Evolutionary conservation across 2,888 invertebrate genomes (phyloP).

Genomic region (Pardosa pseudoannulata): DNA sequence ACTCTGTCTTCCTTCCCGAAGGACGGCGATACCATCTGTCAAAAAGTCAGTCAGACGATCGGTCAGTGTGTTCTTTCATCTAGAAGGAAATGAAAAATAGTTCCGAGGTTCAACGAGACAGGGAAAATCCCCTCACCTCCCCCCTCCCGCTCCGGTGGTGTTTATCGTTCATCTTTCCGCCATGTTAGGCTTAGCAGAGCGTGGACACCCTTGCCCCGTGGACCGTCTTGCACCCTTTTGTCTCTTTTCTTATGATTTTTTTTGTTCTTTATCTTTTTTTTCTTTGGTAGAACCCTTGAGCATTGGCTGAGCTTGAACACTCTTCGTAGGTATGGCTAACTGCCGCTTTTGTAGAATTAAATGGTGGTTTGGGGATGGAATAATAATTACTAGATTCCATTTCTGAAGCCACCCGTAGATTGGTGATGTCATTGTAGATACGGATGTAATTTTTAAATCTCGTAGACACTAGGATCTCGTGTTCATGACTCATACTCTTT

Average conservation of each 20-base stretch:
- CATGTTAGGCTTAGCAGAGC: constrained; percentile 50
- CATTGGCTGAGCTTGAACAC: neutral
- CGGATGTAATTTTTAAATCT: neutral
- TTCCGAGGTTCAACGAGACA: constrained; percentile 52
- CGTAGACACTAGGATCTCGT: no score
- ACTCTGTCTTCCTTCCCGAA: constrained; percentile 8
- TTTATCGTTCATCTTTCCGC: constrained; percentile 72
- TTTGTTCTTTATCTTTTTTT: neutral
- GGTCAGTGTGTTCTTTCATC: constrained; percentile 60
- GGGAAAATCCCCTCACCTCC: constrained; percentile 34
- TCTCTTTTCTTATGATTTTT: neutral
- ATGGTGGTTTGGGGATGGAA: constrained; percentile 18
- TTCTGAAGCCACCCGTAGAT: neutral
- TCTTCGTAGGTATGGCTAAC: neutral
- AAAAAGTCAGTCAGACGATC: constrained; percentile 70
- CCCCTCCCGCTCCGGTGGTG: constrained; percentile 34
- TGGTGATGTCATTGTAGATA: neutral
- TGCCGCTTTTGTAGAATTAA: constrained; percentile 43
- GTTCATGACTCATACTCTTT: no score
- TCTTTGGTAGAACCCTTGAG: neutral
- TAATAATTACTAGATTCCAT: constrained; percentile 20
- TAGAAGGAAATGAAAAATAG: constrained; percentile 38
- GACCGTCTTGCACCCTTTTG: constrained; percentile 29
- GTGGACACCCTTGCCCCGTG: constrained; percentile 41
- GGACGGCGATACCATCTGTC: constrained; percentile 57